Evolutionary conservation across 2,797 vertebrate species (phyloP).

Genomic region (Clamator glandarius): DNA sequence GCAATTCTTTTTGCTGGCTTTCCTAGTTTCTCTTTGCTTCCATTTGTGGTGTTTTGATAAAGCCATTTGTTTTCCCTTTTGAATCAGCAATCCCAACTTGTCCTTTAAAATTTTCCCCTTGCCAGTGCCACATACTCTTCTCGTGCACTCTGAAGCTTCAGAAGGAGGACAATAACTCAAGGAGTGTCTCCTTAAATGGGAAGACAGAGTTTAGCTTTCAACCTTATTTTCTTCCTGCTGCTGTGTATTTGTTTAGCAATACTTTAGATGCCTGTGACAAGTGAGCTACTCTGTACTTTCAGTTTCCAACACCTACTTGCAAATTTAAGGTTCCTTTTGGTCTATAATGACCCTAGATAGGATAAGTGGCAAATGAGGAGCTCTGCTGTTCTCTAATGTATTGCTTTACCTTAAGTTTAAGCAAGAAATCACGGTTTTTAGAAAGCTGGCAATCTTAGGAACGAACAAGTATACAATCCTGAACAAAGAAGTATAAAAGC

Average conservation of each 20-base stretch:
- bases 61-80: constrained; percentile 3
- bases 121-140: background rate
- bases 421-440: background rate
- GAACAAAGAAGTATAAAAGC: background rate
- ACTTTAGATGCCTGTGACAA: background rate
- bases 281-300: background rate
- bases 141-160: background rate
- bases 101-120: background rate
- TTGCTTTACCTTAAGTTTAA: background rate
- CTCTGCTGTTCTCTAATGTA: background rate
- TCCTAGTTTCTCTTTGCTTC: constrained; percentile 36
- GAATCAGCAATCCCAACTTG: background rate
- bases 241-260: background rate
- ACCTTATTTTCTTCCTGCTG: background rate
- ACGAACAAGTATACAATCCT: too few species aligned
- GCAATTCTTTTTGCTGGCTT: constrained; percentile 9
- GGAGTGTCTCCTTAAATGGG: background rate
- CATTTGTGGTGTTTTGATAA: constrained; percentile 25
- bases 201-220: constrained; percentile 1
- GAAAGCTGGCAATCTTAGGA: background rate
- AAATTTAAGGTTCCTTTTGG: background rate
- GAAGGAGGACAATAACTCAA: background rate
- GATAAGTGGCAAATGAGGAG: background rate
- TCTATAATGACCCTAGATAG: background rate
- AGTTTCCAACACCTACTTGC: background rate